These are phyloP conservation scores for Uromys caudimaculatus DNA, from an alignment of 2,797 vertebrate genomes.

Conservation along the genomic window DNA sequence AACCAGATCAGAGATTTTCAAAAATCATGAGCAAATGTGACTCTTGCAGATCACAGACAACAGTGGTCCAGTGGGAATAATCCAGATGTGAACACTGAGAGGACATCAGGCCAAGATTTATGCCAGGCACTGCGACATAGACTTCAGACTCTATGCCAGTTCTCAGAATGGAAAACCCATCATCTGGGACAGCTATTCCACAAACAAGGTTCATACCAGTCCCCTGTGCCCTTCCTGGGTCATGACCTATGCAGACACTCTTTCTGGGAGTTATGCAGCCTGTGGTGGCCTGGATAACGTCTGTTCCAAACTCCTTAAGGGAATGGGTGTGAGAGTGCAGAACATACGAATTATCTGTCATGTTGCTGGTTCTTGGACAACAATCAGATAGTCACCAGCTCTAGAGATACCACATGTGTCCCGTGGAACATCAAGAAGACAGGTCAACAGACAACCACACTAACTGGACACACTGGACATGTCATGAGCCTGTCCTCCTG, in stretches of 20 bases:
- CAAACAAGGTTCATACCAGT: background rate
- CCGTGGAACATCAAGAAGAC: slow-evolving; percentile 98
- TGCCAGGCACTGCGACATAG: slow-evolving; percentile 99
- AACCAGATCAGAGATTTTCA: background rate
- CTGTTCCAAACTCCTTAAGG: background rate
- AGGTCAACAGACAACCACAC: slow-evolving; percentile 98
- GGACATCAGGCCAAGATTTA: slow-evolving; percentile 99
- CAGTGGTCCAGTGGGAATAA: slow-evolving; percentile 97
- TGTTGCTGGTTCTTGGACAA: background rate
- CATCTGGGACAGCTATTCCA: background rate
- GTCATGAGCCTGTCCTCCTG: slow-evolving; percentile 98
- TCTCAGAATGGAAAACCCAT: background rate
- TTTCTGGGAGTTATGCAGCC: background rate
- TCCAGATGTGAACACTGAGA: slow-evolving; percentile 99
- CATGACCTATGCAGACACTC: background rate
- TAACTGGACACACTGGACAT: slow-evolving; percentile 97
- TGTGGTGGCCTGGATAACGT: background rate
- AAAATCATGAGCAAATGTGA: background rate
- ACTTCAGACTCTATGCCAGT: slow-evolving; percentile 90
- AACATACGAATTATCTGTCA: background rate
- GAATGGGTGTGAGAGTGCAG: no score
- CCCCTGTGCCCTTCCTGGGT: background rate
- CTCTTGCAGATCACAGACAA: slow-evolving; percentile 95
- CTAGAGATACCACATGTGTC: slow-evolving; percentile 84
- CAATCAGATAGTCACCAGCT: background rate